phyloP scores from a whole-genome alignment of 2,888 invertebrate genomes.

The Hirudinaria manillensis region DNA sequence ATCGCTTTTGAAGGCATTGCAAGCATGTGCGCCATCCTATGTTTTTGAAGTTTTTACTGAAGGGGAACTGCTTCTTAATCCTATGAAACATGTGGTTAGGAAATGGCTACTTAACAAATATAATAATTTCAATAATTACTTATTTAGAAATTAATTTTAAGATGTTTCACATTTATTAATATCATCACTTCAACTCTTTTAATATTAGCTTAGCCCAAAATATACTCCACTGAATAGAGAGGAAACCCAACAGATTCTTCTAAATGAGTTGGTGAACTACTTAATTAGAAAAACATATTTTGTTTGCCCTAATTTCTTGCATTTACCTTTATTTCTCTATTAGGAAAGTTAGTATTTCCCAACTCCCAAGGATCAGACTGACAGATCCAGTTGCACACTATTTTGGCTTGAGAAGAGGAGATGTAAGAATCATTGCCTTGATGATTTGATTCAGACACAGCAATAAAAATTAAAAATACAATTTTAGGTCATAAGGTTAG shows the following conservation, averaged over 20 bases:
- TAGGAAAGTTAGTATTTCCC: background rate
- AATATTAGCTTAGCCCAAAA: too few species aligned
- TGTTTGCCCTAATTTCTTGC: too few species aligned
- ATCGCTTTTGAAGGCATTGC: background rate
- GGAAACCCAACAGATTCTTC: too few species aligned
- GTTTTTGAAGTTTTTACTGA: slow-evolving; percentile 21
- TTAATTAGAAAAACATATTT: too few species aligned
- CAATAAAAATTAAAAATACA: too few species aligned
- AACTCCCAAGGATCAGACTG: slow-evolving; percentile 23
- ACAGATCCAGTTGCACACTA: slow-evolving; percentile 27
- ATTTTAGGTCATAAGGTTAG: too few species aligned
- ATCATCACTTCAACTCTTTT: too few species aligned
- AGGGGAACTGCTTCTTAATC: slow-evolving; percentile 21
- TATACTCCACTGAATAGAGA: too few species aligned
- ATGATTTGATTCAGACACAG: too few species aligned
- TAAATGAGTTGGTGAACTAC: too few species aligned
- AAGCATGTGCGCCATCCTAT: background rate
- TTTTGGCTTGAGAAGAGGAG: slow-evolving; percentile 20
- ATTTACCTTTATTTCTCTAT: too few species aligned
- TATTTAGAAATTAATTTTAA: background rate
- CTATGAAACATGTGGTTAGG: slow-evolving; percentile 14
- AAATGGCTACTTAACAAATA: background rate
- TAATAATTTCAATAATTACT: background rate
- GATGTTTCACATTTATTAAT: too few species aligned
- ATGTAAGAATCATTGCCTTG: background rate